phyloP scores from a whole-genome alignment of 2,113 vertebrate species.

The Pholis gunnellus region DNA sequence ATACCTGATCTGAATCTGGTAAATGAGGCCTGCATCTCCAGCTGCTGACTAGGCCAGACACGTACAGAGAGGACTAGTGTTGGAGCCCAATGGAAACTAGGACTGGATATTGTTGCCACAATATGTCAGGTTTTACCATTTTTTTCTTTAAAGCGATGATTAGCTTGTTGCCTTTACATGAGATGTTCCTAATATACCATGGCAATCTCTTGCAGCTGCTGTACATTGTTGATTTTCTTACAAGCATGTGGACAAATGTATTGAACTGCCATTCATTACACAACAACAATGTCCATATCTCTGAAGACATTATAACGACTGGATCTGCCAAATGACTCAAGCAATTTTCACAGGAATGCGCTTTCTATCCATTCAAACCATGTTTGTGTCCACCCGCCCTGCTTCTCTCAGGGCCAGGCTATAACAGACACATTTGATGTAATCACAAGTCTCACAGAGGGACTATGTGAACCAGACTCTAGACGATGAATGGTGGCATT shows the following conservation, averaged over 20 bases:
- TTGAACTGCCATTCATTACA: not conserved
- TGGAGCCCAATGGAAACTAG: slow-evolving; percentile 40
- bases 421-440: slow-evolving; percentile 43
- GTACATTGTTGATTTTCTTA: not conserved
- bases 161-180: not conserved
- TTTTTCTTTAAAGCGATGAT: not conserved
- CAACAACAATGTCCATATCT: not conserved
- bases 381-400: slow-evolving; percentile 5
- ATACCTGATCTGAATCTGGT: slow-evolving; percentile 80
- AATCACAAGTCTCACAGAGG: slow-evolving; percentile 53
- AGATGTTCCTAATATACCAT: not conserved
- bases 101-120: slow-evolving; percentile 43
- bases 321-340: slow-evolving; percentile 8
- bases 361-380: not conserved
- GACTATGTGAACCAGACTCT: slow-evolving; percentile 53
- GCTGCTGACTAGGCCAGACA: slow-evolving; percentile 72
- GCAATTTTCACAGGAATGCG: slow-evolving; percentile 24
- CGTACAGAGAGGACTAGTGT: slow-evolving; percentile 47
- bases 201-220: slow-evolving; percentile 22
- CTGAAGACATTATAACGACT: slow-evolving; percentile 4
- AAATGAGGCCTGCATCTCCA: slow-evolving; percentile 81
- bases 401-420: slow-evolving; percentile 10
- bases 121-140: not conserved
- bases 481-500: slow-evolving; percentile 71
- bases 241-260: not conserved